Conservation (phyloP, 1,140 invertebrate genomes). For the Heliconius melpomene region DNA sequence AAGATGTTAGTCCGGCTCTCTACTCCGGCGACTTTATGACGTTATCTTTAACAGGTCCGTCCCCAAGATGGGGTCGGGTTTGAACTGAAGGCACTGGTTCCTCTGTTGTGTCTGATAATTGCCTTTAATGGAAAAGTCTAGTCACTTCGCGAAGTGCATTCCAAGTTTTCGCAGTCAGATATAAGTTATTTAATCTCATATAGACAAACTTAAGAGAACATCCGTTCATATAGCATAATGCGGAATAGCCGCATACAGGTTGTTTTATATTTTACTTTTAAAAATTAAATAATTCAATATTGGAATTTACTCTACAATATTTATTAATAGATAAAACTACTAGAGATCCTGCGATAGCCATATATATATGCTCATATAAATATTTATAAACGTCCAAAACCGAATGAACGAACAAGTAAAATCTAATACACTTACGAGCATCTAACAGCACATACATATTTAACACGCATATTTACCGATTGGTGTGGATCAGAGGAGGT, state of each 20-base stretch:
- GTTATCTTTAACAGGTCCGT: constrained; percentile 78
- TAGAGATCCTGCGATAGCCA: neutral
- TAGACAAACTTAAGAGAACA: constrained; percentile 51
- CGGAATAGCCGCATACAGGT: neutral
- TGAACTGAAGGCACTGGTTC: constrained; percentile 64
- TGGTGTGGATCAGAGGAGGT: constrained; percentile 70
- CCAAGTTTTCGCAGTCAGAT: constrained; percentile 72
- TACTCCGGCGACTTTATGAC: constrained; percentile 77
- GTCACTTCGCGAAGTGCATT: constrained; percentile 76
- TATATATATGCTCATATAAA: constrained; percentile 3
- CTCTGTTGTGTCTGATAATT: constrained; percentile 77
- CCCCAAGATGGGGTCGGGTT: constrained; percentile 60
- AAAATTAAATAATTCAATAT: too few relatives aligned
- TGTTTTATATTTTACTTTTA: neutral
- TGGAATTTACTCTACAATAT: neutral
- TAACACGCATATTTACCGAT: constrained; percentile 81
- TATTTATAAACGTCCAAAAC: neutral
- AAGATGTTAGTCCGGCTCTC: constrained; percentile 74
- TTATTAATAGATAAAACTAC: neutral
- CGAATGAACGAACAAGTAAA: constrained; percentile 76
- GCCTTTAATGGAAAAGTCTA: constrained; percentile 79
- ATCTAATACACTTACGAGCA: constrained; percentile 79
- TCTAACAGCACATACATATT: constrained; percentile 79
- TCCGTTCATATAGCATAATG: neutral
- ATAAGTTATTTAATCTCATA: constrained; percentile 71